Base-by-base conservation (phyloP, 2,888 invertebrate species). In the Anthophora plumipes region DNA sequence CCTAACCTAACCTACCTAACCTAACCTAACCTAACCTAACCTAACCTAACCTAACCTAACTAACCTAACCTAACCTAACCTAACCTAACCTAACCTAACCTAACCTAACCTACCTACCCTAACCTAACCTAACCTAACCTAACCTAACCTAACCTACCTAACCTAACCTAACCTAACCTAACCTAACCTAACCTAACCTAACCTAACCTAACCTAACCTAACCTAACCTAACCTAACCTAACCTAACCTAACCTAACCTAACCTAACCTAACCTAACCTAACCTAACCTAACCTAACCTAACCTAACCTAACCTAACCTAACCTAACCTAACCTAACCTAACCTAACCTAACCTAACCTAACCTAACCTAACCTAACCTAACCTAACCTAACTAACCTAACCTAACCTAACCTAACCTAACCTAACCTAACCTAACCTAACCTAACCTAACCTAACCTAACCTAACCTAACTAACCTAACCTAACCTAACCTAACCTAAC, bases 381-480 rank as follows among this genome's bases (percentile, higher is more conserved):
- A 55, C 55, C 55, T 55, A 55, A 55, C 55, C 55, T 31, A 55
- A 55, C 55, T n/a, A n/a, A n/a, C n/a, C n/a, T n/a, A n/a, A n/a
- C n/a, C 55, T 55, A 55, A 55, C 55, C 55, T 31, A 55, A 55
- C 54, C 54, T 55, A 55, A 55, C 54, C 54, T 55, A 55, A 55
- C 54, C 54, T 55, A 55, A 55, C 54, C 54, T 55, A 55, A 55
- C 54, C 54, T 55, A 55, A 55, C 54, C 54, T 52, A 52, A 52
- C 52, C 52, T 52, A 52, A 52, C 52, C 52, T 52, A 52, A 52
- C 52, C 52, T 52, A 52, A 52, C 52, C 52, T 52, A 52, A 52
- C 52, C 52, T 52, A 52, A 52, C 52, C 52, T 52, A 61, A 61
- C 61, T n/a, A n/a, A n/a, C n/a, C n/a, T n/a, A n/a, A n/a, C n/a